A percentile compares a stretch with the other conserved stretches of the same genome.
phyloP scores from a whole-genome alignment of 1,140 invertebrate genomes.

The Leptinotarsa texana region DNA sequence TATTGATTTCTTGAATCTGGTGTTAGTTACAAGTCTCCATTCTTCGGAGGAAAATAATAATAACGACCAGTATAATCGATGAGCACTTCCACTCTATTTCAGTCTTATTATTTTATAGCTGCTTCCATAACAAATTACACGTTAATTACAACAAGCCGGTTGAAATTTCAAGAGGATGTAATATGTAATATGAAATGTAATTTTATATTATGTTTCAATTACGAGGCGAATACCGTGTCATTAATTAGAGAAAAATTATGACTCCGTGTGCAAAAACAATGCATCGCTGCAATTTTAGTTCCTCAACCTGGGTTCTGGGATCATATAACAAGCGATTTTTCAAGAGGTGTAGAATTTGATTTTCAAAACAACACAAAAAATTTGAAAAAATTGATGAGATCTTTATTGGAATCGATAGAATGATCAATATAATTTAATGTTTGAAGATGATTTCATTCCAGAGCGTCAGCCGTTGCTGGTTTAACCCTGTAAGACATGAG shows the following conservation, averaged over 20 bases:
- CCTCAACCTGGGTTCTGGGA: not conserved
- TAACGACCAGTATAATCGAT: too few species aligned
- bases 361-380: too few species aligned
- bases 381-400: too few species aligned
- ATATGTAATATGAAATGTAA: not conserved
- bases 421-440: too few species aligned
- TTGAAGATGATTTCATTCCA: too few species aligned
- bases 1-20: not conserved
- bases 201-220: constrained; percentile 1
- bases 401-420: too few species aligned
- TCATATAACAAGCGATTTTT: not conserved
- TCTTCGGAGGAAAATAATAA: too few species aligned
- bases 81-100: not conserved
- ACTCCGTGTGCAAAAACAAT: not conserved
- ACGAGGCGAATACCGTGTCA: not conserved
- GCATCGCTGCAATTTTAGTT: not conserved
- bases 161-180: not conserved
- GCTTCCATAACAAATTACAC: not conserved
- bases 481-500: too few species aligned
- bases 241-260: not conserved
- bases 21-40: not conserved
- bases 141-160: not conserved
- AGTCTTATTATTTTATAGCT: not conserved
- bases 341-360: too few species aligned
- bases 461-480: too few species aligned